phyloP scores from a whole-genome alignment of 2,113 vertebrate genomes.

The Xenotilapia longispinis region DNA sequence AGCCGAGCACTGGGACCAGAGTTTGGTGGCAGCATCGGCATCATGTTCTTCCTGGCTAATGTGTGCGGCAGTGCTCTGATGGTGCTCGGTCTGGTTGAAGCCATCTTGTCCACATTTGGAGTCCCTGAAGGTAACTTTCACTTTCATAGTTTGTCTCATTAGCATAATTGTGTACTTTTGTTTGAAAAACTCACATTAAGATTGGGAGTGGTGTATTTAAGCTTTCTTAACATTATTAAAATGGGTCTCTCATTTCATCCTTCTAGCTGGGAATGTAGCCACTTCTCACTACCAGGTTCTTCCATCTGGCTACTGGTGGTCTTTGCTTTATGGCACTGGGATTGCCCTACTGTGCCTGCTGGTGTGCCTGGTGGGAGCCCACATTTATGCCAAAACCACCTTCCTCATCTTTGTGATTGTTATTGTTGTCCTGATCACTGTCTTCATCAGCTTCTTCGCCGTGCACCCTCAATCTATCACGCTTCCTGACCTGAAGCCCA shows the following conservation, averaged over 20 bases:
- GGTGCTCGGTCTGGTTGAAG: slow-evolving; percentile 85
- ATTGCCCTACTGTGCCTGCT: slow-evolving; percentile 80
- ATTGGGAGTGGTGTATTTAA: not conserved
- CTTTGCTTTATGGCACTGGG: slow-evolving; percentile 77
- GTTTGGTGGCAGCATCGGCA: slow-evolving; percentile 87
- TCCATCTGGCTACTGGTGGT: slow-evolving; percentile 83
- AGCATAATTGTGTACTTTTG: not conserved
- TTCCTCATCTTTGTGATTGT: slow-evolving; percentile 90
- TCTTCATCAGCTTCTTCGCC: slow-evolving; percentile 84
- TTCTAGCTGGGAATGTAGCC: slow-evolving; percentile 25
- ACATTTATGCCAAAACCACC: slow-evolving; percentile 86
- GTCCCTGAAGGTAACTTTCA: slow-evolving; percentile 65
- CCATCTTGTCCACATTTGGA: slow-evolving; percentile 80
- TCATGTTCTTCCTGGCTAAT: slow-evolving; percentile 92
- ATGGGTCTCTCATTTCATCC: not conserved
- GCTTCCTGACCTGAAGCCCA: slow-evolving; percentile 45
- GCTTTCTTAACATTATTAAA: not conserved
- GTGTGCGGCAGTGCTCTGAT: slow-evolving; percentile 85
- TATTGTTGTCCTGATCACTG: slow-evolving; percentile 72
- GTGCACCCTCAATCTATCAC: slow-evolving; percentile 57
- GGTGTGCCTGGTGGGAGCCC: slow-evolving; percentile 84
- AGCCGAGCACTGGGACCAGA: slow-evolving; percentile 87
- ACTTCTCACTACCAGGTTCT: slow-evolving; percentile 58
- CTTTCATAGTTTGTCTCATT: not conserved
- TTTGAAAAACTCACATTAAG: not conserved